Percentiles rank a stretch among this genome's conserved stretches.
Evolutionary conservation across 2,797 vertebrate species (phyloP).

Genomic region (Schizopygopsis malacanthus): DNA sequence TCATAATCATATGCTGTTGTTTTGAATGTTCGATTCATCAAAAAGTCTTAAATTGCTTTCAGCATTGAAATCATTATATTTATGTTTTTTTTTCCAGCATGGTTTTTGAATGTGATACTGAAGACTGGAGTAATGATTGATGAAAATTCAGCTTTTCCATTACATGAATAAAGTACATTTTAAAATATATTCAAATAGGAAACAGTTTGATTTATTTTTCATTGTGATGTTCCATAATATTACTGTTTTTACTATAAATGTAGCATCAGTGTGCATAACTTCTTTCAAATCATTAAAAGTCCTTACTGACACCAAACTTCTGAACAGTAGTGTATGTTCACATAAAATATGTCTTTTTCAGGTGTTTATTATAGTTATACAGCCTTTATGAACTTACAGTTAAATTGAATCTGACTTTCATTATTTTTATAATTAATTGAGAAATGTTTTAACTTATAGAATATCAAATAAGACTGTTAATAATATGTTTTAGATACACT

Average conservation of each 20-base stretch:
- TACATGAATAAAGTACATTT: background rate
- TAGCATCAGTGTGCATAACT: background rate
- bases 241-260: background rate
- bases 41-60: background rate
- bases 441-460: background rate
- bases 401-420: no score
- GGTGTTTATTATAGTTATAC: background rate
- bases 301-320: background rate
- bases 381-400: background rate
- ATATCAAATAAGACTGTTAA: background rate
- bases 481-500: background rate
- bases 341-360: background rate
- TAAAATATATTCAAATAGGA: background rate
- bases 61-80: background rate
- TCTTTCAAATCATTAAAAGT: background rate
- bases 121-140: background rate
- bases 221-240: background rate
- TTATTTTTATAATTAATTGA: background rate
- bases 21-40: background rate
- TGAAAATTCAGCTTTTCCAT: background rate
- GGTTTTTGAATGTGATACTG: background rate
- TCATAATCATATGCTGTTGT: background rate
- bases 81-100: no score
- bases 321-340: background rate
- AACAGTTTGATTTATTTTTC: background rate